These are phyloP conservation scores for Helleia helle DNA, from an alignment of 2,888 invertebrate genomes.

Conservation along the genomic window DNA sequence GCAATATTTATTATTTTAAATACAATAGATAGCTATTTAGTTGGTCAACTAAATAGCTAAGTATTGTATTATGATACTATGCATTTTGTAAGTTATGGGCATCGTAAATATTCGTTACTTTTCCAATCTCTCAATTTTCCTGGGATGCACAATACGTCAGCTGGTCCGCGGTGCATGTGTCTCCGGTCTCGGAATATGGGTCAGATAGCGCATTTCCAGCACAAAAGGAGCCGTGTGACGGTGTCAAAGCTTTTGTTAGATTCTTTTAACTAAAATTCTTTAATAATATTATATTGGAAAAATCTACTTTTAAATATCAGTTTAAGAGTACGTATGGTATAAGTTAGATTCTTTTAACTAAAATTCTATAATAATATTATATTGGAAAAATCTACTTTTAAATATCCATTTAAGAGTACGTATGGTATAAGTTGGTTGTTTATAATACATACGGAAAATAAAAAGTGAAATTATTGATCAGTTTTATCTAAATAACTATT, in stretches of 20 bases:
- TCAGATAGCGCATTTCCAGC: conserved; percentile 6
- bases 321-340: no score
- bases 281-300: neutral
- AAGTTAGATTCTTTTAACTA: neutral
- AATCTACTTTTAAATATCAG: neutral
- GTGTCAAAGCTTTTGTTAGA: neutral
- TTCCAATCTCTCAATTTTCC: neutral
- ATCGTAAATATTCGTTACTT: no score
- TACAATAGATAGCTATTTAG: no score
- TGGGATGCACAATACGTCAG: conserved; percentile 2
- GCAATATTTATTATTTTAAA: no score
- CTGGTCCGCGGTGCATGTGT: neutral
- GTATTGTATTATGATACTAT: no score
- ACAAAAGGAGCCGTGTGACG: neutral
- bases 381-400: neutral
- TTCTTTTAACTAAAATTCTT: neutral
- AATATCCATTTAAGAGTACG: no score
- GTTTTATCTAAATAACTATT: no score
- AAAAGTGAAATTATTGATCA: no score
- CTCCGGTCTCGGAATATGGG: conserved; percentile 9
- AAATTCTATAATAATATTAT: neutral
- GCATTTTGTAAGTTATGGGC: no score
- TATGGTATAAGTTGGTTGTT: no score
- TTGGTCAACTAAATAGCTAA: no score
- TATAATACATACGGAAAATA: no score